phyloP scores from a whole-genome alignment of 1,140 invertebrate genomes.

The Drosophila persimilis region DNA sequence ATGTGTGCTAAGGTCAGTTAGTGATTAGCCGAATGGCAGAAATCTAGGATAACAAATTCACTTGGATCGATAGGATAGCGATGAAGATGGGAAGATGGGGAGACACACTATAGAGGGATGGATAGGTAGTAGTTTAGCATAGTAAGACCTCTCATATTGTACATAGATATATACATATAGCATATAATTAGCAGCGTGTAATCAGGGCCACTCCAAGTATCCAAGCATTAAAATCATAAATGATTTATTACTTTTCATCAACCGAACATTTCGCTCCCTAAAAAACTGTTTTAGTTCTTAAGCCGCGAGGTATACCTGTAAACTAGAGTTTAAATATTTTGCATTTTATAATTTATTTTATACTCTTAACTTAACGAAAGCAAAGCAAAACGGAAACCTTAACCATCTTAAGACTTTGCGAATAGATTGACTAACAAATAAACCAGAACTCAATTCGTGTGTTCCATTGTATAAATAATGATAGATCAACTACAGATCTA shows the following conservation, averaged over 20 bases:
- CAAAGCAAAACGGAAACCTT: conserved; percentile 44
- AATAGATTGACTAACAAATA: conserved; percentile 73
- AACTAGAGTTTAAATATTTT: conserved; percentile 54
- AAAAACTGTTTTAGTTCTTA: conserved; percentile 28
- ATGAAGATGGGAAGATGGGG: no score
- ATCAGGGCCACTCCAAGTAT: not conserved
- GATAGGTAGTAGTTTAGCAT: no score
- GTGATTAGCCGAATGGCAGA: conserved; percentile 11
- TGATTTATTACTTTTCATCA: not conserved
- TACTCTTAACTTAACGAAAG: conserved; percentile 39
- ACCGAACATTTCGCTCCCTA: no score
- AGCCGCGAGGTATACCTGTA: conserved; percentile 26
- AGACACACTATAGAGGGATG: no score
- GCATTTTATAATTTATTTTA: conserved; percentile 77
- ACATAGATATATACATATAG: conserved; percentile 12
- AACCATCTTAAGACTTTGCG: conserved; percentile 72
- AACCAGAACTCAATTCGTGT: conserved; percentile 61
- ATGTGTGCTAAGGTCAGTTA: conserved; percentile 49
- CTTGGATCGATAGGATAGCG: not conserved
- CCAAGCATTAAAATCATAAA: conserved; percentile 4
- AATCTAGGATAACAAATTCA: conserved; percentile 62
- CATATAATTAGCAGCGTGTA: no score
- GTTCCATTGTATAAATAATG: conserved; percentile 45
- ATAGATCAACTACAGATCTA: conserved; percentile 28
- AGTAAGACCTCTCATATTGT: conserved; percentile 31